Evolutionary conservation across 2,888 invertebrate genomes (phyloP).

Genomic region (Eupithecia exiguata): DNA sequence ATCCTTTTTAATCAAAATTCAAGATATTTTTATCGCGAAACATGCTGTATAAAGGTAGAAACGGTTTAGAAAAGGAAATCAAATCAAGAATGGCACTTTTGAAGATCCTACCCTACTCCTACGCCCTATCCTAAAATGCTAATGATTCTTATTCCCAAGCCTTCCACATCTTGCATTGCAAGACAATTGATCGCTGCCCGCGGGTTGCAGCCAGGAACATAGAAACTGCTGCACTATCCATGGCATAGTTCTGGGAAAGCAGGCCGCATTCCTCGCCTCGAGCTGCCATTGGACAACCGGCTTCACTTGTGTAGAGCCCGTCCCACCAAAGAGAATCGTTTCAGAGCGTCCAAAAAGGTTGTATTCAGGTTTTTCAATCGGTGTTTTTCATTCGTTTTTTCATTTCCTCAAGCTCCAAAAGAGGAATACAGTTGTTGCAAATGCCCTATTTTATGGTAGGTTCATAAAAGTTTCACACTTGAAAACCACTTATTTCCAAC

Average conservation of each 20-base stretch:
- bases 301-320: constrained; percentile 50
- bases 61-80: too few relatives aligned
- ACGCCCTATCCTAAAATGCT: background rate
- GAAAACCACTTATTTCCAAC: background rate
- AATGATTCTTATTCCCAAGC: constrained; percentile 7
- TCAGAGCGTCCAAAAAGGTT: constrained; percentile 38
- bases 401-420: background rate
- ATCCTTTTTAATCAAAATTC: background rate
- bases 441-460: too few relatives aligned
- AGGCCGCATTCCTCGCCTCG: constrained; percentile 76
- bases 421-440: background rate
- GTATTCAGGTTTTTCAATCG: constrained; percentile 17
- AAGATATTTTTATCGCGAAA: too few relatives aligned
- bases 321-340: constrained; percentile 59
- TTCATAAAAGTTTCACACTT: too few relatives aligned
- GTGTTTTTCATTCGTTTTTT: background rate
- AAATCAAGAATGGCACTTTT: background rate
- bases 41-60: too few relatives aligned
- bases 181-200: constrained; percentile 58
- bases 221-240: constrained; percentile 24
- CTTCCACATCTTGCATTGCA: constrained; percentile 29
- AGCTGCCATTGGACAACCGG: constrained; percentile 65
- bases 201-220: constrained; percentile 50
- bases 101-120: background rate
- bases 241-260: constrained; percentile 75